Evolutionary conservation across 2,113 vertebrate genomes (phyloP), one percentile per base, ranked within the genome.

Genomic region (Parus major): DNA sequence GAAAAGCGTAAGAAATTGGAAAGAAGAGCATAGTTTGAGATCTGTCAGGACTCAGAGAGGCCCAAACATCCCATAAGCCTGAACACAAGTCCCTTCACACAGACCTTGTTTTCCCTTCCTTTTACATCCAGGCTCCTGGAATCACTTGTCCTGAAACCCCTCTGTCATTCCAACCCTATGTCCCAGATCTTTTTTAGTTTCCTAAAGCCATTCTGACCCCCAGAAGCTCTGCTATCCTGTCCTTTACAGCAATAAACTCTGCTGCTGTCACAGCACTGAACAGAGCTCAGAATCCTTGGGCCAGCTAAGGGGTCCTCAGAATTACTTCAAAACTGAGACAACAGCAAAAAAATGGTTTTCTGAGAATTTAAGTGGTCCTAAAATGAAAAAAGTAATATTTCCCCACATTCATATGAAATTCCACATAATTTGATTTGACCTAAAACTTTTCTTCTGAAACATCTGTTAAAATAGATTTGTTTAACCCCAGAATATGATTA

Each of bases 391-490:
- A 23, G 7, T 21, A 68, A 33, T 5, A 10, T 79, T 89, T 91
- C 80, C 39, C 33, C 66, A 66, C 19, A 36, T 59, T 76, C 35
- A 15, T 44, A 25, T 57, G 66, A 50, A 12, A 13, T 65, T 77
- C 35, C 5, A 35, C 41, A 31, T 36, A 66, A 83, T 83, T 95
- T 94, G 52, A 76, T 90, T 90, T 88, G 78, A 86, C 44, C 50
- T 82, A 47, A 53, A 39, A 39, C 15, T 82, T 86, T 79, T 79
- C 42, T 28, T 66, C 42, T 70, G 61, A 87, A 95, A 92, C 73
- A 90, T 88, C 92, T 90, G 85, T 79, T 92, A 63, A 86, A 90
- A 91, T 68, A 55, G 57, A 92, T 80, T 57, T 72, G 12, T 39
- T 88, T 90, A 90, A 76, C 63, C 80, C 19, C 5, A 76, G 36